Conservation (phyloP, 2,113 vertebrate genomes). For the Miniopterus natalensis region DNA sequence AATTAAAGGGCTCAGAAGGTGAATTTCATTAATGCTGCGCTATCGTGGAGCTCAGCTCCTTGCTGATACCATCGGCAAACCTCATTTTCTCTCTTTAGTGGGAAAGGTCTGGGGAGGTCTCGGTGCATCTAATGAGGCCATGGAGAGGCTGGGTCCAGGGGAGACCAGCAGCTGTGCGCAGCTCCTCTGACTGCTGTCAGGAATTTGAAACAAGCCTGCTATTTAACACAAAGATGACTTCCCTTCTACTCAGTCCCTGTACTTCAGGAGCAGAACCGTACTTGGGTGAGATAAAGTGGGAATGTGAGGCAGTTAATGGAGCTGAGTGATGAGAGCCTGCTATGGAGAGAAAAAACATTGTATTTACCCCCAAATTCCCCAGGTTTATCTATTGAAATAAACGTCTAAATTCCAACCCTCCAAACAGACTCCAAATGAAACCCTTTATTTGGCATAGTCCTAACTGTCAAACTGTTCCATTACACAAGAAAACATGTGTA, state of each 20-base stretch:
- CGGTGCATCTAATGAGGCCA: slow-evolving; percentile 4
- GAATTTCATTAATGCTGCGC: slow-evolving; percentile 71
- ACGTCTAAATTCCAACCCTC: slow-evolving; percentile 28
- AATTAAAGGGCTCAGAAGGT: slow-evolving; percentile 77
- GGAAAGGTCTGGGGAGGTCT: slow-evolving; percentile 58
- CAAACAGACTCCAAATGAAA: neutral
- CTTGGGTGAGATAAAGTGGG: neutral
- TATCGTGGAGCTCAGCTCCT: neutral
- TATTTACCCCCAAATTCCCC: neutral
- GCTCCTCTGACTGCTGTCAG: neutral
- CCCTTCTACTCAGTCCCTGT: neutral
- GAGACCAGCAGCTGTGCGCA: neutral
- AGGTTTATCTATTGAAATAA: slow-evolving; percentile 61
- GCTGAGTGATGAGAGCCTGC: neutral
- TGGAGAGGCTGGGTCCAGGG: slow-evolving; percentile 41
- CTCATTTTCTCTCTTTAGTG: slow-evolving; percentile 58
- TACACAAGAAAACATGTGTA: neutral
- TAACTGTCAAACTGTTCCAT: slow-evolving; percentile 44
- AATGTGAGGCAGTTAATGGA: neutral
- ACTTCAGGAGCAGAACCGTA: neutral
- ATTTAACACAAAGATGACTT: neutral
- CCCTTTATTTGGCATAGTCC: slow-evolving; percentile 53
- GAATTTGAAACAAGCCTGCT: slow-evolving; percentile 44
- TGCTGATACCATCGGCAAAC: neutral
- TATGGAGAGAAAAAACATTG: neutral